Evolutionary conservation across 2,797 vertebrate species (phyloP).

Genomic region (Coendou prehensilis): DNA sequence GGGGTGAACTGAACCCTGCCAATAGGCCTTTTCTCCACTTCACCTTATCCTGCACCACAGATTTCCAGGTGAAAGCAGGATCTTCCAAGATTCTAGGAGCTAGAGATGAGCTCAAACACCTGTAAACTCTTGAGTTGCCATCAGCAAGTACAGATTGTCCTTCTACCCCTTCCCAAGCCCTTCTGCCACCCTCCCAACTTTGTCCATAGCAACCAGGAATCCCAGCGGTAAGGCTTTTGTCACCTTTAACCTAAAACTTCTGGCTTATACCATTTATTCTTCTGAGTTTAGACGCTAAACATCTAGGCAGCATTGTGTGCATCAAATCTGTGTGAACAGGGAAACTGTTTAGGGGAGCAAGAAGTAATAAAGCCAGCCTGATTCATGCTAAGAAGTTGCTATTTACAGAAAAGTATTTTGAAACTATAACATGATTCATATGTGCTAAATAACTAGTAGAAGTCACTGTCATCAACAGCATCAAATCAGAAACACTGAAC

Average conservation of each 20-base stretch:
- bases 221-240: neutral
- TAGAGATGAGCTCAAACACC: neutral
- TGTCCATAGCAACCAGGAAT: neutral
- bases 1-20: neutral
- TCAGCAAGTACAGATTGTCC: neutral
- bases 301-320: conserved; percentile 20
- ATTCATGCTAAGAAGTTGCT: conserved; percentile 77
- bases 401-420: conserved; percentile 83
- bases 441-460: conserved; percentile 79
- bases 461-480: conserved; percentile 66
- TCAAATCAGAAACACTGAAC: conserved; percentile 77
- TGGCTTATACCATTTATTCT: neutral
- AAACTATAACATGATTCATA: conserved; percentile 82
- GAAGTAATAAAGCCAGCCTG: conserved; percentile 79
- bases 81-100: neutral
- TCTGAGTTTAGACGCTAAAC: conserved; percentile 44
- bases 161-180: neutral
- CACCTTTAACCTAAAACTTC: conserved; percentile 26
- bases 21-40: neutral
- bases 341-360: conserved; percentile 53
- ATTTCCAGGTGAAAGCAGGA: neutral
- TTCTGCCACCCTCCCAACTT: neutral
- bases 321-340: conserved; percentile 55
- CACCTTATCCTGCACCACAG: neutral
- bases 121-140: neutral